These are phyloP conservation scores for Willisornis vidua DNA, from an alignment of 2,113 vertebrate species.

Conservation along the genomic window DNA sequence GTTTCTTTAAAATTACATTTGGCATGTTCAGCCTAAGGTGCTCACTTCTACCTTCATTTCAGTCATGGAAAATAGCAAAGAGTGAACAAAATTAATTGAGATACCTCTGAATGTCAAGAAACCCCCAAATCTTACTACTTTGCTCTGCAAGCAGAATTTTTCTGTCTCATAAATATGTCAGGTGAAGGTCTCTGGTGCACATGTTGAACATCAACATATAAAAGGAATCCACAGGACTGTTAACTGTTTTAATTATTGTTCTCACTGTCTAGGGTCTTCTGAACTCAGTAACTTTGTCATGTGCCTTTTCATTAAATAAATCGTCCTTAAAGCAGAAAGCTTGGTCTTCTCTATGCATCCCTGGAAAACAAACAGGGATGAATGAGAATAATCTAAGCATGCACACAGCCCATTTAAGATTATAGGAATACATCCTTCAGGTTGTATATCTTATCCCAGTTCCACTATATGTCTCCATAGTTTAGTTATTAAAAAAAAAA, in stretches of 20 bases:
- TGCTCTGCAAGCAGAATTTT: neutral
- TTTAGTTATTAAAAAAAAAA: neutral
- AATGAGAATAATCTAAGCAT: neutral
- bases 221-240: neutral
- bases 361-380: neutral
- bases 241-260: neutral
- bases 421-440: neutral
- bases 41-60: neutral
- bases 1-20: neutral
- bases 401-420: neutral
- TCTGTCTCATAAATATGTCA: neutral
- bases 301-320: neutral
- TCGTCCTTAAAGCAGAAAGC: neutral
- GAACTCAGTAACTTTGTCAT: neutral
- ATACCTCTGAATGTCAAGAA: neutral
- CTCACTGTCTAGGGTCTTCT: neutral
- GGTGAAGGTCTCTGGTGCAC: neutral
- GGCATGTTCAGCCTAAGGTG: neutral
- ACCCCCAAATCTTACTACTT: neutral
- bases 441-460: neutral
- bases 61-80: neutral
- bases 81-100: neutral
- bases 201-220: neutral
- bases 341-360: neutral
- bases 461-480: neutral